Conservation (phyloP, 2,113 vertebrate species). For the Etheostoma spectabile region DNA sequence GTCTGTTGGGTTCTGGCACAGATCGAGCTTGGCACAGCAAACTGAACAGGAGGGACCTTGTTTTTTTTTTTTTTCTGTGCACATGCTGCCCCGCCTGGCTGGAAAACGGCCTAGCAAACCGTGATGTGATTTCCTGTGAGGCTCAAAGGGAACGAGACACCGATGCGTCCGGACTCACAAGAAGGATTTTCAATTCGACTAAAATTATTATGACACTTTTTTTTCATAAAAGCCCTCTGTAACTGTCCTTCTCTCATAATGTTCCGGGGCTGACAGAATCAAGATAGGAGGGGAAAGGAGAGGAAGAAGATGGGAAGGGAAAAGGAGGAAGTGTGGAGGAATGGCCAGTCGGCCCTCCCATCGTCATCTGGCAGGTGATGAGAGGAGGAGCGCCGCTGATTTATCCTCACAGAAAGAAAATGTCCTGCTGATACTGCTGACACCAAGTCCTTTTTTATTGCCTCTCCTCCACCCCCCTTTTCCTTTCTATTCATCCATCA, state of each 20-base stretch:
- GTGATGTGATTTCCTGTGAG: conserved; percentile 32
- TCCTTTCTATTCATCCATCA: conserved; percentile 17
- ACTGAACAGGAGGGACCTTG: conserved; percentile 39
- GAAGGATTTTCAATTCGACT: conserved; percentile 11
- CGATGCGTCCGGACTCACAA: neutral
- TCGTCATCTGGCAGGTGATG: conserved; percentile 65
- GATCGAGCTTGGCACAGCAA: neutral
- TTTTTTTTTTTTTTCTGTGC: conserved; percentile 37
- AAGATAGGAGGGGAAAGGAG: neutral
- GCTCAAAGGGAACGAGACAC: conserved; percentile 6
- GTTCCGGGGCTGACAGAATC: neutral
- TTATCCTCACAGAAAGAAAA: conserved; percentile 52
- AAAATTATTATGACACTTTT: neutral
- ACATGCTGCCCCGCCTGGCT: conserved; percentile 6
- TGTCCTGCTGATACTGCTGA: conserved; percentile 46
- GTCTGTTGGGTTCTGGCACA: conserved; percentile 27
- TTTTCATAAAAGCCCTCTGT: conserved; percentile 4
- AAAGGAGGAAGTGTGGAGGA: conserved; percentile 13
- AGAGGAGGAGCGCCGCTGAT: conserved; percentile 57
- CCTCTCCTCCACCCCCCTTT: neutral
- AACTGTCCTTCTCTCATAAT: neutral
- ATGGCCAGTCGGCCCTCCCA: conserved; percentile 24
- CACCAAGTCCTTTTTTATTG: conserved; percentile 28
- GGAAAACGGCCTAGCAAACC: conserved; percentile 36
- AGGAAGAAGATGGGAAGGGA: conserved; percentile 3